phyloP scores from a whole-genome alignment of 2,888 invertebrate species.

The Coremacera marginata region DNA sequence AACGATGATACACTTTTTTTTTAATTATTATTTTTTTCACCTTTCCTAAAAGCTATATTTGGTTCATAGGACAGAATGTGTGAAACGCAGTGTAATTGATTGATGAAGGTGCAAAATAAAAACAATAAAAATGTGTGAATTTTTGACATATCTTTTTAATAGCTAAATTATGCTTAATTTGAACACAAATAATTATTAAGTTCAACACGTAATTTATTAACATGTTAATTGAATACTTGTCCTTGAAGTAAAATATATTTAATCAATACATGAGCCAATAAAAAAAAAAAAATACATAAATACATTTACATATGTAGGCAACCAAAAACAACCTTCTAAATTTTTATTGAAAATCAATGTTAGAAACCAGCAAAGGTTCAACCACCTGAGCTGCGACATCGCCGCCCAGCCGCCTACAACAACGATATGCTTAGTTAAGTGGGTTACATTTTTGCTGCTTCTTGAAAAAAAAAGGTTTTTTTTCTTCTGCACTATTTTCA shows the following conservation, averaged over 20 bases:
- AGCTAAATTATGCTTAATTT: no score
- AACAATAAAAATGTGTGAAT: no score
- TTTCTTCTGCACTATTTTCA: neutral
- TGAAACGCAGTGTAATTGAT: no score
- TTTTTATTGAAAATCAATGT: conserved; percentile 22
- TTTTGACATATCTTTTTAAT: no score
- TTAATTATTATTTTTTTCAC: no score
- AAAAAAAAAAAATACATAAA: neutral
- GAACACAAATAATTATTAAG: no score
- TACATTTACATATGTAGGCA: no score
- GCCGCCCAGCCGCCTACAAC: neutral
- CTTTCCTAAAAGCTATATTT: no score
- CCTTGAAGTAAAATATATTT: neutral
- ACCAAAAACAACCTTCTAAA: neutral
- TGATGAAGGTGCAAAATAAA: no score
- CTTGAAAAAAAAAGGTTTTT: neutral
- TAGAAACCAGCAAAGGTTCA: neutral
- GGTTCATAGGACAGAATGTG: no score
- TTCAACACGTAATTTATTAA: neutral
- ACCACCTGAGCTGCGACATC: neutral
- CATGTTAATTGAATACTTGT: neutral
- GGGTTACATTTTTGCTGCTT: conserved; percentile 18
- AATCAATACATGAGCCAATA: neutral
- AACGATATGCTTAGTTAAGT: neutral
- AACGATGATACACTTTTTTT: no score